Percentiles rank a stretch among this genome's conserved stretches.
Conservation (phyloP, 2,113 vertebrate species). For the Platichthys flesus region DNA sequence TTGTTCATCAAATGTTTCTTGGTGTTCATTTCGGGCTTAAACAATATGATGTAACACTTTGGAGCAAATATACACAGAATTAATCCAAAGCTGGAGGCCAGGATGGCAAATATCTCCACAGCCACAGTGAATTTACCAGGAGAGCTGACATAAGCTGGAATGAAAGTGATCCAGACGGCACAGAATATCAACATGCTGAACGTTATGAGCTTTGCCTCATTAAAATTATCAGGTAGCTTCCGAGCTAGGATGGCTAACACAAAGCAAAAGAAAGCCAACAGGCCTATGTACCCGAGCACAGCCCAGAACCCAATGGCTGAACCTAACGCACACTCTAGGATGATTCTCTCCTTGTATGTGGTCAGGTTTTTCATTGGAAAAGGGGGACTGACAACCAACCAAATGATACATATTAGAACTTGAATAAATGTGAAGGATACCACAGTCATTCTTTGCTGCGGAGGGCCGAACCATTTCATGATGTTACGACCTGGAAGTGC, state of each 20-base stretch:
- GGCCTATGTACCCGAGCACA: slow-evolving; percentile 75
- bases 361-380: slow-evolving; percentile 72
- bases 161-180: slow-evolving; percentile 75
- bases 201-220: slow-evolving; percentile 72
- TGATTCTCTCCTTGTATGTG: slow-evolving; percentile 70
- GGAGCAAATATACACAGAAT: slow-evolving; percentile 64
- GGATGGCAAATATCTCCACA: slow-evolving; percentile 78
- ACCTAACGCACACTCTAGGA: slow-evolving; percentile 76
- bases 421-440: slow-evolving; percentile 69
- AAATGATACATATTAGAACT: slow-evolving; percentile 73
- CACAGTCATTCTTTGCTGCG: slow-evolving; percentile 75
- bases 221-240: slow-evolving; percentile 66
- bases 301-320: slow-evolving; percentile 75
- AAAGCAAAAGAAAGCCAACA: slow-evolving; percentile 63
- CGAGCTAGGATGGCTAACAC: slow-evolving; percentile 34
- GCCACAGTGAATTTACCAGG: slow-evolving; percentile 79
- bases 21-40: slow-evolving; percentile 60
- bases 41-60: slow-evolving; percentile 70
- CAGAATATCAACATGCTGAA: slow-evolving; percentile 66
- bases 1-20: slow-evolving; percentile 68
- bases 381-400: slow-evolving; percentile 74
- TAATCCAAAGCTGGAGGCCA: slow-evolving; percentile 71
- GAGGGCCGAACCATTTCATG: slow-evolving; percentile 75
- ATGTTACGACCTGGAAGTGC: slow-evolving; percentile 45
- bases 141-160: slow-evolving; percentile 80